Evolutionary conservation across 53 echinoderm and acorn worm genomes (phyloP).

Genomic region (Echinometra lucunter): DNA sequence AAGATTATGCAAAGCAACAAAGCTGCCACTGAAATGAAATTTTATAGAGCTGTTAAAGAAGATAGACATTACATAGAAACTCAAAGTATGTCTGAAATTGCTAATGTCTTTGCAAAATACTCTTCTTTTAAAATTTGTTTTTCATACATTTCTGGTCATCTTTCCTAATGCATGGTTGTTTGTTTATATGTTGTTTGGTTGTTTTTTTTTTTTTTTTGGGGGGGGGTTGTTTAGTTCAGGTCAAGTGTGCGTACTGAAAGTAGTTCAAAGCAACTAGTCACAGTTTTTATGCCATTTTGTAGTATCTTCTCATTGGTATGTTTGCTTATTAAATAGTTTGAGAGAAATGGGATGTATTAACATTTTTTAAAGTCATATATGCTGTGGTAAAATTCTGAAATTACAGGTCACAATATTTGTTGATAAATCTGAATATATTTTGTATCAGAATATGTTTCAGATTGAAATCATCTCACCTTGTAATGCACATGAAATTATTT

Average conservation of each 20-base stretch:
- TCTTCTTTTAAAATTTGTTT: too few species aligned
- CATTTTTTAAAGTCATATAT: neutral
- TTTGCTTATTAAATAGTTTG: neutral
- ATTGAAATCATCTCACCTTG: neutral
- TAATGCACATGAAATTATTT: neutral
- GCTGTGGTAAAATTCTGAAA: neutral
- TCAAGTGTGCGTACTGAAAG: neutral
- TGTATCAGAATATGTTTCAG: neutral
- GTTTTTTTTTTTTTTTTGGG: too few species aligned
- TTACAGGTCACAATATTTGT: neutral
- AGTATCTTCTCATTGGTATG: neutral
- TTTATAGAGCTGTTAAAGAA: neutral
- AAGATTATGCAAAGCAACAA: neutral
- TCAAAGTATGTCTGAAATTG: neutral
- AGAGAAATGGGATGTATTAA: neutral
- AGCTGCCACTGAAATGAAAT: neutral
- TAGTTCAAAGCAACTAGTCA: neutral
- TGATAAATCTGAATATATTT: neutral
- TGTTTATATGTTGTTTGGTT: too few species aligned
- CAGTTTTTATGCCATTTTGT: neutral
- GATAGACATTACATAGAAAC: neutral
- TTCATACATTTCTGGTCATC: too few species aligned
- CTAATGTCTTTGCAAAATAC: neutral
- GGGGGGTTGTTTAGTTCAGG: too few species aligned
- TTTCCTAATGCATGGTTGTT: too few species aligned